Evolutionary conservation across 2,113 vertebrate species (phyloP), one percentile per base, ranked within the genome.

Genomic region (Carettochelys insculpta): DNA sequence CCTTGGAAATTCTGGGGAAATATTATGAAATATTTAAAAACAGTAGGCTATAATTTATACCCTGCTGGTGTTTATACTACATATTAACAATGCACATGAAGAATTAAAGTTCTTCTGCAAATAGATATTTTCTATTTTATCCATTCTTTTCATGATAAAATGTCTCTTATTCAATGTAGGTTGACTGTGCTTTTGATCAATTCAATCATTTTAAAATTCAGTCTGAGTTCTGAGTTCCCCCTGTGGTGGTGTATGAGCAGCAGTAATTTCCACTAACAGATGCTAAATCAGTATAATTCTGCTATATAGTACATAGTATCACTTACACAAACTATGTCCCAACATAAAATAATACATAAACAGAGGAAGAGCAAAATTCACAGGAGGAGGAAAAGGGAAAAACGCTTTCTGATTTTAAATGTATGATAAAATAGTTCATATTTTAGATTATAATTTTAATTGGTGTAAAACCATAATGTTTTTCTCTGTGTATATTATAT

Each of bases 181-280:
- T 58, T 78, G 88, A 80, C 81, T 53, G 88, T 86, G 76, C 20
- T 90, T 95, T 92, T 90, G 89, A 93, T 95, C 94, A 95, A 95
- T 92, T 83, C 56, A 89, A 68, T 68, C 34, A 68, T 92, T 88
- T 85, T 88, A 38, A 0, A 0, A 85, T 84, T 94, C 94, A 94
- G 84, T 95, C 96, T 95, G 92, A 89, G 95, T 96, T 90, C 90
- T 93, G 92, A 95, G 94, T 82, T 95, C 95, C 89, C 93, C 65
- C 95, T 90, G 80, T 82, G 89, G 54, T 61, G 88, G 83, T 91
- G 54, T 48, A 95, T 92, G 87, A 92, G 89, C n/a, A 77, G 94
- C 93, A 83, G 89, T 97, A 96, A 96, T 95, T 96, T 95, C n/a
- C 87, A 84, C 88, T 56, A 87, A 89, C 47, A 13, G 5, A 45